Percentiles rank a stretch among this genome's conserved stretches.
phyloP scores from a whole-genome alignment of 2,797 vertebrate species.

The Nannoperca australis region DNA sequence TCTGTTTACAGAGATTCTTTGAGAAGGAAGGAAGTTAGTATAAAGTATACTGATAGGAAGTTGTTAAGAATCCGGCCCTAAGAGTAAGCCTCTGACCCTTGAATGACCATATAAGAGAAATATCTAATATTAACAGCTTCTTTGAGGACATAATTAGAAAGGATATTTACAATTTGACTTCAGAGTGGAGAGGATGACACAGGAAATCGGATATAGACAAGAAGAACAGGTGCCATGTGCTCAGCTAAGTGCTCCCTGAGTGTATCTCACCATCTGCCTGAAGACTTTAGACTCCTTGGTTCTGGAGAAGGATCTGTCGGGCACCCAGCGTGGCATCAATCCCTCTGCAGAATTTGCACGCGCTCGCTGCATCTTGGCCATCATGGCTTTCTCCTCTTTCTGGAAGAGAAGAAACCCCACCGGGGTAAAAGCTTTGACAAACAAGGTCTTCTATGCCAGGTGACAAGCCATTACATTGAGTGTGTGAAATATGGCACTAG shows the following conservation, averaged over 20 bases:
- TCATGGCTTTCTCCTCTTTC: constrained; percentile 97
- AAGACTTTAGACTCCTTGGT: constrained; percentile 97
- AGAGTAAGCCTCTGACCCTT: constrained; percentile 5
- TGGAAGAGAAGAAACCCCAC: constrained; percentile 67
- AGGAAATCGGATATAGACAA: constrained; percentile 3
- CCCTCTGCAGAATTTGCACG: constrained; percentile 92
- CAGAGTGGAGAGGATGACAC: constrained; percentile 14
- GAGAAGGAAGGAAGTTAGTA: neutral
- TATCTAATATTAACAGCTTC: neutral
- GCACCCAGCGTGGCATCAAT: constrained; percentile 92
- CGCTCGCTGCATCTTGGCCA: constrained; percentile 93
- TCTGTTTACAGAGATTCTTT: neutral
- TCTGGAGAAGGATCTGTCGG: constrained; percentile 92
- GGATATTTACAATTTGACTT: constrained; percentile 33
- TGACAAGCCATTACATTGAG: constrained; percentile 63
- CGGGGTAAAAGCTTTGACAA: constrained; percentile 32
- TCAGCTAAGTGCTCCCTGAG: constrained; percentile 52
- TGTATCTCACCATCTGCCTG: constrained; percentile 94
- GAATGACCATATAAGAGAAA: neutral
- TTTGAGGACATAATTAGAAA: constrained; percentile 13
- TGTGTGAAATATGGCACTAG: constrained; percentile 60
- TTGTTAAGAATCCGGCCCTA: neutral
- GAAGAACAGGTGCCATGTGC: constrained; percentile 21
- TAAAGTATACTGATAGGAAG: neutral
- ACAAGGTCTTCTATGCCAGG: constrained; percentile 42